Base-by-base conservation (phyloP, 1,140 invertebrate species). In the Brachionus koreanus region DNA sequence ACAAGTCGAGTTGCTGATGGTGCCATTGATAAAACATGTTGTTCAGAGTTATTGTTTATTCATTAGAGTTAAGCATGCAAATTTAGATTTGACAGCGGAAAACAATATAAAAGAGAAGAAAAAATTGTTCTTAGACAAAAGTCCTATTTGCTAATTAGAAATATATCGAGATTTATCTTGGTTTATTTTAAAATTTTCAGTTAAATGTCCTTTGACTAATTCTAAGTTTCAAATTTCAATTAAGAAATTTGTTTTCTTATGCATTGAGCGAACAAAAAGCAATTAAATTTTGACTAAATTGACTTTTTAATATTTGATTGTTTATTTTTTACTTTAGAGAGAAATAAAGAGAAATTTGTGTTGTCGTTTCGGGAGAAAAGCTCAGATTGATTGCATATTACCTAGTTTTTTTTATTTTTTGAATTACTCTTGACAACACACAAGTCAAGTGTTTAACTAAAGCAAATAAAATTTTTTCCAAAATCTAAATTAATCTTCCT, bases 221-320 rank as follows among this genome's bases (percentile, higher is more conserved):
- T 46, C 43, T 12, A 29, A 46, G 69, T 74, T 46, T 74, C 69
- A 74, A 74, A 74, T 74, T 74, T 74, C 69, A 74, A 74, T 74
- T 74, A 74, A 46, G 16, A 69, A 69, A 69, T 39, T 10, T 16
- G 33, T 39, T 39, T 69, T 69, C 16, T 69, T 69, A 35, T 37
- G 16, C 65, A 19, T 43, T n/a, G 29, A 29, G 35, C 19, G 39
- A 43, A 6, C 9, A 74, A 74, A 74, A 74, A 74, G 69, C 69
- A 74, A 74, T 74, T 74, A 74, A 74, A 74, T 74, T 74, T 74
- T 46, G 23, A 69, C 29, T 39, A 69, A 69, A 39, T 69, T 37
- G 33, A 69, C 39, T 74, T 49, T 74, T 74, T 74, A 74, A 46
- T 74, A 74, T 74, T 74, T 69, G 37, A 69, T 69, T 69, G 65